Conservation (phyloP, 2,797 vertebrate genomes). For the Trachops cirrhosus region DNA sequence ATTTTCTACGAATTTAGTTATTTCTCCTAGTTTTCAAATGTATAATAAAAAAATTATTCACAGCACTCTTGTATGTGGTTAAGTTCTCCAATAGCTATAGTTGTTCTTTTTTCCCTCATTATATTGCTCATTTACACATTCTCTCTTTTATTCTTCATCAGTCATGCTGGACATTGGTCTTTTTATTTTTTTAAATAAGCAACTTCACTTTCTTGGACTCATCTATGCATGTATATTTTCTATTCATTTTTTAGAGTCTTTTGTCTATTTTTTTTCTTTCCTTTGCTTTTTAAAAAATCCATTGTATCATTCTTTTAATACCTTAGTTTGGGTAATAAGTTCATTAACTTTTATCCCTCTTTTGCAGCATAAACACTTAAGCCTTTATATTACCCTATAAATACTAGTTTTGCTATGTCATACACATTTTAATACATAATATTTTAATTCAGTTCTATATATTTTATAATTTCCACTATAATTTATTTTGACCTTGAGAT, state of each 20-base stretch:
- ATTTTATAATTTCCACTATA: neutral
- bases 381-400: neutral
- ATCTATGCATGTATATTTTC: neutral
- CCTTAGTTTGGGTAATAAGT: neutral
- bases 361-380: neutral
- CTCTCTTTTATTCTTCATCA: neutral
- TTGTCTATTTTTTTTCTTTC: neutral
- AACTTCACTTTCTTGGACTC: neutral
- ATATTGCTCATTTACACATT: neutral
- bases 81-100: neutral
- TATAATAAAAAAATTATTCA: neutral
- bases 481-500: constrained; percentile 1
- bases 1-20: neutral
- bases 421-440: neutral
- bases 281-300: neutral
- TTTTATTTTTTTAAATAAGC: neutral
- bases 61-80: neutral
- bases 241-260: neutral
- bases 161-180: neutral
- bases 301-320: neutral
- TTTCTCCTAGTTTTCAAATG: neutral
- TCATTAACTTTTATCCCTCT: neutral
- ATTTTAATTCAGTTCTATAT: neutral
- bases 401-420: neutral
- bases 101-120: neutral